These are phyloP conservation scores for Tribolium madens DNA, from an alignment of 1,140 invertebrate genomes.

Conservation along the genomic window DNA sequence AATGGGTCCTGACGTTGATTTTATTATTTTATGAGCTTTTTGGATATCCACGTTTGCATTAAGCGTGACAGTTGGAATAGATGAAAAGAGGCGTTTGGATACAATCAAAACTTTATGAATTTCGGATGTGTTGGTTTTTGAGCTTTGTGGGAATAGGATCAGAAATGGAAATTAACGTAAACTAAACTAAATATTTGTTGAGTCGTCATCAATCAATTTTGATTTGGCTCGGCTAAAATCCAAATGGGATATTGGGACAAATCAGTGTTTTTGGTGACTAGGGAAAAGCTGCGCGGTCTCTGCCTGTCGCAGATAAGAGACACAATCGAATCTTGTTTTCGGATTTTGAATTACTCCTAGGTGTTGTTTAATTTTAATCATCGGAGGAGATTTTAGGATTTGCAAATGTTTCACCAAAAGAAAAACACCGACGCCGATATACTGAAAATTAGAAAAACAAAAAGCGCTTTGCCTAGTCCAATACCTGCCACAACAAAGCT, in stretches of 20 bases:
- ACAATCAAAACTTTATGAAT: conserved; percentile 1
- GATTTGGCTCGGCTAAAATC: conserved; percentile 5
- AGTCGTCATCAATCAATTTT: conserved; percentile 19
- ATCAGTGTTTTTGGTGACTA: neutral
- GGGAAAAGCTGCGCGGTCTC: neutral
- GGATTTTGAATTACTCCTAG: neutral
- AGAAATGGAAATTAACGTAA: conserved; percentile 6
- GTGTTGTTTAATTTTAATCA: conserved; percentile 7
- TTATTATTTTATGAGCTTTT: conserved; percentile 4
- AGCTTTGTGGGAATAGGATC: neutral
- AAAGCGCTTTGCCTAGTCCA: neutral
- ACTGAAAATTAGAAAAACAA: neutral
- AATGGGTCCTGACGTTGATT: neutral
- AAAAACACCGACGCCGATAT: neutral
- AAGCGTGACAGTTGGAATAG: neutral
- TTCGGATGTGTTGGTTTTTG: conserved; percentile 12
- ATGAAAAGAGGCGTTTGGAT: conserved; percentile 1
- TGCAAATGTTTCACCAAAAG: neutral
- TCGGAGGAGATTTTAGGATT: neutral
- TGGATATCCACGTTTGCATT: neutral
- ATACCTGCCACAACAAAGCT: no score
- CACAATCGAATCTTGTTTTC: conserved; percentile 12
- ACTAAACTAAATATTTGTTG: conserved; percentile 24
- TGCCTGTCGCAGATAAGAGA: neutral
- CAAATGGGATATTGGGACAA: conserved; percentile 1